These are phyloP conservation scores for Rhinichthys klamathensis DNA, from an alignment of 2,113 vertebrate species.

Conservation along the genomic window DNA sequence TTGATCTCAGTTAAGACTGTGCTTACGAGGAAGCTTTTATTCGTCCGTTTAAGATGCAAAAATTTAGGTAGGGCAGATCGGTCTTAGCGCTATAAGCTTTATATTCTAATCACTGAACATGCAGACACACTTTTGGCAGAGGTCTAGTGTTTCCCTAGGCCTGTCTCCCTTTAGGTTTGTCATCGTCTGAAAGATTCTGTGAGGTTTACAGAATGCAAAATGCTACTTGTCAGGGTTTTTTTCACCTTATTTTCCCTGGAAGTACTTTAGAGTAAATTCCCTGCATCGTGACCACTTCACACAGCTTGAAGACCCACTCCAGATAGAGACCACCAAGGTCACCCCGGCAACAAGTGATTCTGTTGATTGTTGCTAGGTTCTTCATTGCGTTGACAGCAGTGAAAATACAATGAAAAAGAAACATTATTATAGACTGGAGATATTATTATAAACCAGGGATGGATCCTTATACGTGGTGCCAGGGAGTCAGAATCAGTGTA, in stretches of 20 bases:
- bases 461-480: not conserved
- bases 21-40: no score
- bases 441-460: not conserved
- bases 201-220: not conserved
- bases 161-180: no score
- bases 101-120: no score
- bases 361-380: not conserved
- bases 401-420: not conserved
- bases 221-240: not conserved
- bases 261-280: not conserved
- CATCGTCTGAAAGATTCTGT: not conserved
- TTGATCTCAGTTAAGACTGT: no score
- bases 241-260: not conserved
- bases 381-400: slow-evolving; percentile 9
- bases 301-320: slow-evolving; percentile 10
- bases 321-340: slow-evolving; percentile 31
- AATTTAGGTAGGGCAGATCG: no score
- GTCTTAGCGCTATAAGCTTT: no score
- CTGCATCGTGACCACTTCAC: slow-evolving; percentile 1
- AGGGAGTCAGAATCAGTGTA: not conserved
- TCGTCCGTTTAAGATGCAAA: no score
- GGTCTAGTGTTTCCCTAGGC: no score
- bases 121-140: no score
- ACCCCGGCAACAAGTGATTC: slow-evolving; percentile 30
- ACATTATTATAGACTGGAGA: not conserved